These are phyloP conservation scores for Argyra leucocephala DNA, from an alignment of 2,888 invertebrate genomes.

Conservation along the genomic window DNA sequence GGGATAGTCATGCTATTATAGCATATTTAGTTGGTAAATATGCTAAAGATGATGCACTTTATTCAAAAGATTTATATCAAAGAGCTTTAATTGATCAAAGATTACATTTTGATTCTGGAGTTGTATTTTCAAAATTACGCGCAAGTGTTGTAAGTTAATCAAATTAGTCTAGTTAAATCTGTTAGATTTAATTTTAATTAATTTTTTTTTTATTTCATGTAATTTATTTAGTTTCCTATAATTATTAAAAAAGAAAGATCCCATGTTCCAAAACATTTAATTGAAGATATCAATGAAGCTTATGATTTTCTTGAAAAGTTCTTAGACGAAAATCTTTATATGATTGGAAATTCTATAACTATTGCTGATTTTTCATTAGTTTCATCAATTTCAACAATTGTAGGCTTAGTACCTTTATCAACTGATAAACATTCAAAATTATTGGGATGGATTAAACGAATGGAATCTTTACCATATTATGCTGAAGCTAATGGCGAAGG, in stretches of 20 bases:
- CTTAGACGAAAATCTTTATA: constrained; percentile 27
- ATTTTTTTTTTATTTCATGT: background rate
- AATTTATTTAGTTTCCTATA: background rate
- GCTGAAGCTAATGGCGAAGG: constrained; percentile 33
- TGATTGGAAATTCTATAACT: constrained; percentile 30
- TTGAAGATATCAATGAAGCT: constrained; percentile 30
- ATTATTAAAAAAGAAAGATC: background rate
- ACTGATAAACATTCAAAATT: constrained; percentile 28
- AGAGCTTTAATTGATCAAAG: constrained; percentile 45
- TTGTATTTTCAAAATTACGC: constrained; percentile 38
- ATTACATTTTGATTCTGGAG: constrained; percentile 46
- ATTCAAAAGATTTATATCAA: constrained; percentile 47
- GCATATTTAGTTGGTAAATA: constrained; percentile 48
- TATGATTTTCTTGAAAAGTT: constrained; percentile 35
- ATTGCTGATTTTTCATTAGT: constrained; percentile 34
- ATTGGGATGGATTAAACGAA: constrained; percentile 30
- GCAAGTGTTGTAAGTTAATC: constrained; percentile 38
- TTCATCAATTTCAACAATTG: constrained; percentile 29
- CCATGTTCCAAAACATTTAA: constrained; percentile 19
- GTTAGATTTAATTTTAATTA: no score
- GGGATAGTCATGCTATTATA: constrained; percentile 45
- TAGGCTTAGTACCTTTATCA: constrained; percentile 29
- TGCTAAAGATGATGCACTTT: constrained; percentile 46
- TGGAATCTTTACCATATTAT: constrained; percentile 32
- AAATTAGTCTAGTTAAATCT: no score